phyloP scores from a whole-genome alignment of 1,140 invertebrate genomes.

The Pemphigus obesinymphae region DNA sequence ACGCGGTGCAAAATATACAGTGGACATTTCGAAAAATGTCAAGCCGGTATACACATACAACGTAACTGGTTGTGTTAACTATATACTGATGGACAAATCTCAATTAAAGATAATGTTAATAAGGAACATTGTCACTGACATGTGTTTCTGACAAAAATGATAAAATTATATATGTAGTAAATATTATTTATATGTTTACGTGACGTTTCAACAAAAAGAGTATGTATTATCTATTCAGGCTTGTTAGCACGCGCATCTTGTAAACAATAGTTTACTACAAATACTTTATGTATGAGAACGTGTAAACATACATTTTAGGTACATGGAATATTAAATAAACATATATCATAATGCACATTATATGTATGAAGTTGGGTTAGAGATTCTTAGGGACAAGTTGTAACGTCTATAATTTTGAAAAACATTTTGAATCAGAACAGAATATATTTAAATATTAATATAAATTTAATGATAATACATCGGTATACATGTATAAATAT shows the following conservation, averaged over 20 bases:
- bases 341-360: neutral
- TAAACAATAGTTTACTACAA: conserved; percentile 4
- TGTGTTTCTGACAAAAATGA: conserved; percentile 24
- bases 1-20: neutral
- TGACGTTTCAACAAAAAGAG: neutral
- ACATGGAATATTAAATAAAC: neutral
- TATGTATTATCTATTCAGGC: neutral
- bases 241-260: neutral
- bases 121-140: neutral
- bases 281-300: neutral
- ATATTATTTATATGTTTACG: conserved; percentile 6
- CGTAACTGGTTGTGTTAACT: neutral
- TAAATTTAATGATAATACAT: too few relatives aligned
- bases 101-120: neutral
- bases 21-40: neutral
- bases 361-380: neutral
- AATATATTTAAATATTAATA: too few relatives aligned
- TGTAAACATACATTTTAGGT: neutral
- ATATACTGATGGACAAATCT: neutral
- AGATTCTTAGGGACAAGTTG: neutral
- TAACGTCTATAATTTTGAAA: neutral
- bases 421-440: too few relatives aligned
- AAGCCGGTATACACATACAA: neutral
- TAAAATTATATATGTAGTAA: neutral
- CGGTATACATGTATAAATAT: too few relatives aligned